Base-by-base conservation (phyloP, 1,140 invertebrate genomes). In the Drosophila takahashii region DNA sequence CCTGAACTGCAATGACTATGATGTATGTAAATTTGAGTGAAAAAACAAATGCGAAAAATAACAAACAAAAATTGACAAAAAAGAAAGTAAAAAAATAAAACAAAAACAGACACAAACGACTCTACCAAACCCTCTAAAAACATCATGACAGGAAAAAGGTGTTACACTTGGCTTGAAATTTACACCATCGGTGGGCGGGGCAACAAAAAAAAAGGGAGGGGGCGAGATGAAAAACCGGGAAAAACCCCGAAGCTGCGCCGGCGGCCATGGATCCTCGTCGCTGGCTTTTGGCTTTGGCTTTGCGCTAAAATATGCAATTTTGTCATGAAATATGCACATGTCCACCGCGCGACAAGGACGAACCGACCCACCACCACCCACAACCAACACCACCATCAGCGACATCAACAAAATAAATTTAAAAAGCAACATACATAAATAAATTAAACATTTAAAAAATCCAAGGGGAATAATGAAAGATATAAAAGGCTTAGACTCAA, bases 241-340 rank as follows among this genome's bases (percentile, higher is more conserved):
- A 54, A 16, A 22, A 4, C n/a, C 37, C 39, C 42, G 5, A 58
- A 37, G 18, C 52, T 52, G 15, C 32, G 42, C 56, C 47, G 44
- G 18, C 36, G 29, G 45, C 64, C 44, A 57, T 44, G 64, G 59
- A 75, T 48, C 57, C 22, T 22, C 65, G 62, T 18, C 34, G 32
- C 54, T 77, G 57, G 59, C 52, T 75, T 57, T 65, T 65, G 74
- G 58, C 77, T 66, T 79, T 83, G 69, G 67, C 56, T 70, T 59
- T 71, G 57, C 67, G 67, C 74, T 86, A 81, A 86, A 86, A 86
- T 86, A 86, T 86, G 66, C 83, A 86, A 81, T 71, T 76, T 81
- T 78, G 74, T 79, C 83, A 86, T 81, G 75, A 86, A 81, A 86
- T 81, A 86, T 86, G 83, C 81, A 86, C 81, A 85, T 86, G 81